These are phyloP conservation scores for Carterocephalus palaemon DNA, from an alignment of 2,888 invertebrate genomes.

Conservation along the genomic window DNA sequence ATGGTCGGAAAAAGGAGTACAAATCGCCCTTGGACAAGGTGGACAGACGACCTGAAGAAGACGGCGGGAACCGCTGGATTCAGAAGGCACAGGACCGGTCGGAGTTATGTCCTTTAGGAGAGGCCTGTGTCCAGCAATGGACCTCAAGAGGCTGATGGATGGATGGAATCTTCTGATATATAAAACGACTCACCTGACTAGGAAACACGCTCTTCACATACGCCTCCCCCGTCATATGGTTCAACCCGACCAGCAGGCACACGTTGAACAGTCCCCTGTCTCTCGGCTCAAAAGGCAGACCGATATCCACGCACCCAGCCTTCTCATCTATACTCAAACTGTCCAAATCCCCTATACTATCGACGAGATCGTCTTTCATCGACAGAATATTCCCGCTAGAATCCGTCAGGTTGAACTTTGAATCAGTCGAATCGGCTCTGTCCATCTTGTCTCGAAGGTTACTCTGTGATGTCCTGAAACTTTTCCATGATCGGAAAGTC, in stretches of 20 bases:
- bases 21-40: background rate
- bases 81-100: too few species aligned
- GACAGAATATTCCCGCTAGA: conserved; percentile 53
- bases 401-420: conserved; percentile 58
- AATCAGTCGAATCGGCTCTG: conserved; percentile 43
- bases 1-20: too few species aligned
- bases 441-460: conserved; percentile 54
- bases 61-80: too few species aligned
- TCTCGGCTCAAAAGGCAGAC: conserved; percentile 57
- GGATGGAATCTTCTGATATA: too few species aligned
- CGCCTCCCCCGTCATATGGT: conserved; percentile 81
- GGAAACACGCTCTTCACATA: conserved; percentile 86
- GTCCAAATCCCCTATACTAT: conserved; percentile 39
- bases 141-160: too few species aligned
- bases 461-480: conserved; percentile 62
- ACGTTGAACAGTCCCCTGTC: conserved; percentile 81
- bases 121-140: too few species aligned
- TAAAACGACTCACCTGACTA: conserved; percentile 66
- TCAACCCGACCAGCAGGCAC: conserved; percentile 83
- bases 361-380: conserved; percentile 46
- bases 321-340: conserved; percentile 63
- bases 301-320: conserved; percentile 62
- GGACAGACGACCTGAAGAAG: too few species aligned
- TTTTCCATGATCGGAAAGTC: conserved; percentile 72
- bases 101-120: too few species aligned